Evolutionary conservation across 92 coral and sea anemone species (phyloP), one percentile per base, ranked within the genome.

Genomic region (Porites lobata): DNA sequence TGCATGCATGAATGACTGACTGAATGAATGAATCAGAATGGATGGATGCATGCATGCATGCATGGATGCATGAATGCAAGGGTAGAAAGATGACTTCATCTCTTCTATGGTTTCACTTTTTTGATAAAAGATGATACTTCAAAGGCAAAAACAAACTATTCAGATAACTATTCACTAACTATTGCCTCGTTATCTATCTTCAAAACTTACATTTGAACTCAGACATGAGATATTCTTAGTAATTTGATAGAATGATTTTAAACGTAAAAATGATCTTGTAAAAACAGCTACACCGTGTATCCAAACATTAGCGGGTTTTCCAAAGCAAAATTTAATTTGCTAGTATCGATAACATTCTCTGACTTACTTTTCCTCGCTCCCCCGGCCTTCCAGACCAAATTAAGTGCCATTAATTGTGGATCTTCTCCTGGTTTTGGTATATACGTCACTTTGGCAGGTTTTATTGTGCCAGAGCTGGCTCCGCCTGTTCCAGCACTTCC

Each of bases 341-440:
- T 32, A 3, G 43, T 32, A 32, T 32, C 43, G 43, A 32, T 3
- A 32, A 56, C 10, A 56, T 14, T 56, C 3, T 56, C 61, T 18
- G 14, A 53, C 83, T 75, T 87, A 86, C 94, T 58, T 78, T 17
- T 87, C 12, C 51, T 70, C 26, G 91, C 91, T 9, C 69, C 80
- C 70, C 91, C 91, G 4, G 50, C 72, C 17, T 56, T 66, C 50
- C 81, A 86, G 15, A 87, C 72, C 51, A 50, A 9, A 58, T n/a
- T 9, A 26, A 68, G 77, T 1, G 89, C 94, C 21, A 69, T 20
- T 18, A 22, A 64, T 24, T 58, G 79, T 29, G 94, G 77, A 21
- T 91, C 88, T 67, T 91, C 88, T 22, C 94, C 94, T 13, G 77
- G 81, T 29, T 83, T 91, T 8, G 94, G 76, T 7, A 69, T 56